Evolutionary conservation across 2,113 vertebrate species (phyloP), one percentile per base, ranked within the genome.

Genomic region (Dissostichus mawsoni): DNA sequence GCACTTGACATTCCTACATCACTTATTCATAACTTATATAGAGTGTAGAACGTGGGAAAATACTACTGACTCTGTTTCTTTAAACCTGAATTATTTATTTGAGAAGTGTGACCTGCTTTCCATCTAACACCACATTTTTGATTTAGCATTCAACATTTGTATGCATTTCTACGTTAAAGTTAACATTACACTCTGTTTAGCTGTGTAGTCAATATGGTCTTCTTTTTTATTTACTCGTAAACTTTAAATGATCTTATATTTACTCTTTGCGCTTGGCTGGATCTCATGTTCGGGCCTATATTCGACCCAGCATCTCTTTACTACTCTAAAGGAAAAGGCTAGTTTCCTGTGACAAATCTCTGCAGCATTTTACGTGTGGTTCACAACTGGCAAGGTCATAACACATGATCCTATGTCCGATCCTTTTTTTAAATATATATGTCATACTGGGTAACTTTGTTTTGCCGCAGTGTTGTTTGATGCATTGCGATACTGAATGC

Each of bases 361-460:
- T 4, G 25, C 69, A 64, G 3, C 23, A 11, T 64, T 52, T 65
- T 11, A 53, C 67, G 45, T 74, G 33, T 67, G 59, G 76, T 82
- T 88, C 77, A 61, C 55, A 69, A 57, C 57, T 25, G 12, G 12
- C 18, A 61, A 41, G 18, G 23, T 59, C 41, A 64, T 71, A 57
- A 66, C 25, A n/a, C n/a, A 53, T n/a, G 1, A 23, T 7, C 72
- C 23, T 23, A 17, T 76, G 36, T 41, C 36, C 6, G 36, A 41
- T 41, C 36, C 57, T 57, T 14, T 45, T 7, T 17, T 5, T 20
- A 23, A 70, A 55, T 3, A 55, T 44, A 29, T 36, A 59, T 48
- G 17, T 36, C 13, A 41, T 9, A 44, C 6, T 59, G 20, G 8
- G 25, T 48, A 48, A 66, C 16, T 74, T 41, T 7, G 36, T 41